Base-by-base conservation (phyloP, 2,888 invertebrate genomes). In the Junonia oenone region DNA sequence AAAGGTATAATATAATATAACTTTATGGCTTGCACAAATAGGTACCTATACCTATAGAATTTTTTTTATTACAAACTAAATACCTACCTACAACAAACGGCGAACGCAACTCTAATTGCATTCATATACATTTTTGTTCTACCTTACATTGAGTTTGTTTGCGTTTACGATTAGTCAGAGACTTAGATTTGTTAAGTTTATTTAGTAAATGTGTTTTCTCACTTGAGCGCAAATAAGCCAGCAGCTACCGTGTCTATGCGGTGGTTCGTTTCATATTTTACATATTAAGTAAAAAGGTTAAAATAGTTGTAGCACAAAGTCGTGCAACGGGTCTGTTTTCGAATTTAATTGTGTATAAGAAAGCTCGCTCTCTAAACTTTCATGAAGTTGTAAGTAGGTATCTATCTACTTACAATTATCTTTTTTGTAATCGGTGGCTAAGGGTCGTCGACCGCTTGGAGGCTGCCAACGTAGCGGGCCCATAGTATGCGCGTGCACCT, bases 371-470 rank as follows among this genome's bases (percentile, higher is more conserved):
- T 40, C 38, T 56, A 58, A 55, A 51, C 49, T 51, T 53, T 51
- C 54, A 54, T 50, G 49, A 57, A 51, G 49, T 55, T 49, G 57
- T 51, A 50, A 60, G 55, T 64, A 61, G 60, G 59, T 66, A 65
- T 71, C 69, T 65, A 63, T 71, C 69, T 73, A 73, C 71, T 72
- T 74, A 74, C 70, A 71, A 78, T 81, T 82, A 85, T 83, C 78
- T 84, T 86, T 87, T 85, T 85, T 87, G 78, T 86, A 82, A 88
- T 83, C 83, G 79, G 75, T 71, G 75, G 72, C 69, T 67, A 67
- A 73, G 78, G 84, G 84, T 88, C 88, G 81, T 78, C 80, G 87
- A 82, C 87, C 87, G 81, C 73, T 65, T 74, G 79, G 83, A 85
- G 81, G 83, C 83, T 87, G 86, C 76, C 75, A 76, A 73, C 81